These are phyloP conservation scores for Linyphia triangularis DNA, from an alignment of 2,888 invertebrate genomes.

Conservation along the genomic window DNA sequence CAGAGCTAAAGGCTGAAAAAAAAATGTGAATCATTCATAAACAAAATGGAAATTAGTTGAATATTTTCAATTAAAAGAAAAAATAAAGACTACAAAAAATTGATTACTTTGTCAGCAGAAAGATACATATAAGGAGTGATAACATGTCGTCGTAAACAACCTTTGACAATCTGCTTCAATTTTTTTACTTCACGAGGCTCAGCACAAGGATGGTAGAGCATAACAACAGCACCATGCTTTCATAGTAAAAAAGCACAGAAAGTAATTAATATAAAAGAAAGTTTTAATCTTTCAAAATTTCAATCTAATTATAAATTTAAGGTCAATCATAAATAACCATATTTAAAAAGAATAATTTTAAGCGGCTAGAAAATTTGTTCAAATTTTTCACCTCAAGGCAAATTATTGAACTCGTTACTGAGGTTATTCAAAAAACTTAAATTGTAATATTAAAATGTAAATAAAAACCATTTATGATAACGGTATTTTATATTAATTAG, in stretches of 20 bases:
- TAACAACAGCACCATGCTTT: slow-evolving; percentile 88
- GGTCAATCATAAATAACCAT: too few relatives aligned
- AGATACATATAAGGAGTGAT: slow-evolving; percentile 86
- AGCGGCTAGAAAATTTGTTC: too few relatives aligned
- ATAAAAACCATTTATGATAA: too few relatives aligned
- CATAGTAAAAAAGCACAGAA: too few relatives aligned
- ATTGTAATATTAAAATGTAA: too few relatives aligned
- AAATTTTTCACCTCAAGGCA: too few relatives aligned
- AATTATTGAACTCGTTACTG: too few relatives aligned
- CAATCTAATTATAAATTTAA: too few relatives aligned
- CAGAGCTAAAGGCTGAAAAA: slow-evolving; percentile 86
- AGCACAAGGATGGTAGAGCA: slow-evolving; percentile 93
- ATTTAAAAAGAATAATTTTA: too few relatives aligned
- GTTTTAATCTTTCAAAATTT: slow-evolving; percentile 26
- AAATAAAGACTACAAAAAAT: background rate
- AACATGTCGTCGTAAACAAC: slow-evolving; percentile 87
- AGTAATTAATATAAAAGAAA: background rate
- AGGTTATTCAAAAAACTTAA: too few relatives aligned
- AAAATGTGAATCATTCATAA: slow-evolving; percentile 11
- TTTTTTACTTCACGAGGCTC: slow-evolving; percentile 83
- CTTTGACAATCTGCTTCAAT: slow-evolving; percentile 83
- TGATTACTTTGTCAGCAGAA: slow-evolving; percentile 83
- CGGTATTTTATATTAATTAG: too few relatives aligned
- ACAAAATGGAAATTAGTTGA: background rate
- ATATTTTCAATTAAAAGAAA: background rate